Evolutionary conservation across 2,888 invertebrate species (phyloP).

Genomic region (Dorcus hopei): DNA sequence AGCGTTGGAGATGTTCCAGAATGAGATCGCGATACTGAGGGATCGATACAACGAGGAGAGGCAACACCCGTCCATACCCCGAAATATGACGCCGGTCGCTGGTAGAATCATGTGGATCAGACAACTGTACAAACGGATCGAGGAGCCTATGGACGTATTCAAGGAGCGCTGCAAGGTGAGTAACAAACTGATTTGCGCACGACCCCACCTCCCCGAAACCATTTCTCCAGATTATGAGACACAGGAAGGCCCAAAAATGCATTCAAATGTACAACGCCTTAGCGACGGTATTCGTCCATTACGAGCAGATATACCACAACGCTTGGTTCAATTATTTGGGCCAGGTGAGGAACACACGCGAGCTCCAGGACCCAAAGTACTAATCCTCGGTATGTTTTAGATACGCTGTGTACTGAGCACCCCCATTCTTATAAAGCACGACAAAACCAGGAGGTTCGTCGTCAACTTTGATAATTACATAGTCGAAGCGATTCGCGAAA

Average conservation of each 20-base stretch:
- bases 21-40: conserved; percentile 66
- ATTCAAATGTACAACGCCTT: conserved; percentile 78
- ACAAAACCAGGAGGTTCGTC: conserved; percentile 61
- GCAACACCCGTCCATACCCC: conserved; percentile 67
- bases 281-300: conserved; percentile 75
- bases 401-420: conserved; percentile 64
- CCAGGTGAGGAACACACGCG: conserved; percentile 51
- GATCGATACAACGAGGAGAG: conserved; percentile 78
- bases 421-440: conserved; percentile 68
- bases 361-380: not conserved
- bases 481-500: conserved; percentile 71
- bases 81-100: conserved; percentile 75
- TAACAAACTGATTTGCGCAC: not conserved
- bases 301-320: conserved; percentile 77
- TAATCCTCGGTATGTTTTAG: conserved; percentile 38
- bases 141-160: conserved; percentile 69
- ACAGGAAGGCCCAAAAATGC: conserved; percentile 68
- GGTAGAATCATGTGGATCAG: conserved; percentile 83
- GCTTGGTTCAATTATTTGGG: conserved; percentile 77
- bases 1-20: conserved; percentile 63
- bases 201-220: no score
- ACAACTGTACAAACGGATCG: conserved; percentile 70
- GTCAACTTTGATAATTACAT: conserved; percentile 74
- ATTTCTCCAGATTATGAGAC: conserved; percentile 51
- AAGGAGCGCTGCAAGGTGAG: conserved; percentile 42